Base-by-base conservation (phyloP, 2,797 vertebrate species). In the Malurus leucopterus region DNA sequence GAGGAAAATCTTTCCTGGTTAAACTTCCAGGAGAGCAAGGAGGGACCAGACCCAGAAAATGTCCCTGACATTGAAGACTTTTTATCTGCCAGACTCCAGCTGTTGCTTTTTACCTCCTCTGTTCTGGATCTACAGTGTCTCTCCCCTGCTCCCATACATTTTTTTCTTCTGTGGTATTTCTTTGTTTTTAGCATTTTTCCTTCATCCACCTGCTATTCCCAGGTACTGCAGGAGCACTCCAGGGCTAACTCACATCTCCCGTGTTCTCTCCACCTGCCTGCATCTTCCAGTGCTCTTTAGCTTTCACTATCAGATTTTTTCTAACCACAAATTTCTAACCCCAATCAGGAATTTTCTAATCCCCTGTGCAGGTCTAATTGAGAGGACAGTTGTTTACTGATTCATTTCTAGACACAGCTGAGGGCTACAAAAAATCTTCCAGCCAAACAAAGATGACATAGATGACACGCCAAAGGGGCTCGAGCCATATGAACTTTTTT, bases 21-120 rank as follows among this genome's bases (percentile, higher is more conserved):
- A 32, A 61, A 44, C 11, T 55, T 16, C 30, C 38, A 49, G 74
- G 9, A 59, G 8, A 64, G 22, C 43, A 34, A 53, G 50, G 51
- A 74, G 11, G 43, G 21, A 84, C 32, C 51, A 69, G 53, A 70
- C 17, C 34, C 79, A 67, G 59, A 43, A 78, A 50, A 27, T 3
- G 1, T 34, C 24, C 50, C 34, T 34, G 53, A 1, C 17, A 13
- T 0, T 11, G 16, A 51, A 46, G 47, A 51, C 5, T 15, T 20
- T 53, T 77, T 49, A 23, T n/a, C 58, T 69, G n/a, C 32, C 74
- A 71, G 24, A 65, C 13, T 50, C 22, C 47, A 75, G 30, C 51
- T 81, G 43, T 57, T 77, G 32, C 15, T 58, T 62, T 78, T 55
- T 17, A 50, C 30, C 15, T 79, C 23, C 22, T 59, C 55, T 80